phyloP scores from a whole-genome alignment of 1,140 invertebrate species.

The Papilio polyxenes region DNA sequence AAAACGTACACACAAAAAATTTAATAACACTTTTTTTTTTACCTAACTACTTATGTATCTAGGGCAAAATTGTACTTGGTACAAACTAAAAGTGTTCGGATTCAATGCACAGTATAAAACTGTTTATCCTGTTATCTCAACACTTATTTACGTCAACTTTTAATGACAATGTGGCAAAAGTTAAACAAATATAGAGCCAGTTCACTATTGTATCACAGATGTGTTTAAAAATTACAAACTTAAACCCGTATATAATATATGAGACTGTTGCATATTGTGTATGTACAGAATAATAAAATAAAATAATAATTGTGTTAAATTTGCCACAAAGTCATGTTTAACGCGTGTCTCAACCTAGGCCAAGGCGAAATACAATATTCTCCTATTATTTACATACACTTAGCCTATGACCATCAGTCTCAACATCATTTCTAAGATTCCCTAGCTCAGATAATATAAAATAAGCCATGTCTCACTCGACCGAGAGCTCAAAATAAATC shows the following conservation, averaged over 20 bases:
- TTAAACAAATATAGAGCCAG: conserved; percentile 64
- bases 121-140: conserved; percentile 53
- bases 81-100: conserved; percentile 73
- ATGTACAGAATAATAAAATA: conserved; percentile 55
- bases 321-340: conserved; percentile 69
- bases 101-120: conserved; percentile 70
- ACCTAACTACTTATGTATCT: conserved; percentile 79
- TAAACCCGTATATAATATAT: conserved; percentile 59
- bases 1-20: conserved; percentile 69
- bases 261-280: conserved; percentile 64
- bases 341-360: conserved; percentile 72
- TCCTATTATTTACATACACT: conserved; percentile 80
- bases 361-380: conserved; percentile 76
- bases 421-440: conserved; percentile 72
- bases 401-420: conserved; percentile 78
- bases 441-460: conserved; percentile 70
- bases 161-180: conserved; percentile 66
- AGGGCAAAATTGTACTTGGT: conserved; percentile 79
- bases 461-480: conserved; percentile 70
- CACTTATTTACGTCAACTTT: conserved; percentile 45
- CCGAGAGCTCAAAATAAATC: conserved; percentile 72
- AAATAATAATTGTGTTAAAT: conserved; percentile 54
- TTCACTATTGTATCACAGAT: conserved; percentile 79
- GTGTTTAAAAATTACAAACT: conserved; percentile 67
- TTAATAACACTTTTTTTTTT: conserved; percentile 73